Base-by-base conservation (phyloP, 2,113 vertebrate species). In the Corythaeola cristata region DNA sequence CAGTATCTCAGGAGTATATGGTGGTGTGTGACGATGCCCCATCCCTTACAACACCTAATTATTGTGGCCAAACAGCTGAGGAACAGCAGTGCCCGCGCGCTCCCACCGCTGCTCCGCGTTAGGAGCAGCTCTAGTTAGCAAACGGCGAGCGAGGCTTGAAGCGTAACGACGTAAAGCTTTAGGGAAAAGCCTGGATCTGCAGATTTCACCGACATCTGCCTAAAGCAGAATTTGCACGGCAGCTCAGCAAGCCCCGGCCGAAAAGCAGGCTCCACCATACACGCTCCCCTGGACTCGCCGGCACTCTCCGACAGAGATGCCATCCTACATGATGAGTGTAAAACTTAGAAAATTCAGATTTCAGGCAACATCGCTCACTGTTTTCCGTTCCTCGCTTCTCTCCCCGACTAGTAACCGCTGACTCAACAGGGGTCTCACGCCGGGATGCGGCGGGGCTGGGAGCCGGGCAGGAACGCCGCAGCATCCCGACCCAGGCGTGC, bases 401-500 rank as follows among this genome's bases (percentile, higher is more conserved):
- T 74, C 19, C 66, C 28, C 55, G 37, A 0, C 20, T 28, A 20
- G 28, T 20, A 67, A 14, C 30, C 12, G 16, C 39, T 10, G 37
- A 84, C 55, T 15, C 8, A 50, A 17, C 5, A 17, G 58, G 28
- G 35, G 8, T 12, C 27, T 41, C 13, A 5, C 72, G 33, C 30
- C 13, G 12, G 49, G 64, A 11, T 3, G 5, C 1, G 1, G n/a
- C 3, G 1, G 12, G 39, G 30, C 60, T 56, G 56, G n/a, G 49
- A 13, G 41, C 41, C 41, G 41, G 41, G 41, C 12, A 12, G 12
- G 41, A 44, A 44, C 41, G 15, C 41, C 41, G 78, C 17, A 6
- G 71, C 39, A 52, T 30, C 39, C 50, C 15, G 8, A 10, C 23
- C 33, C 55, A 15, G 10, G 5, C 1, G 0, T 11, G 3, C 14